Evolutionary conservation across 2,888 invertebrate species (phyloP), one percentile per base, ranked within the genome.

Genomic region (Drosophila emarginata): DNA sequence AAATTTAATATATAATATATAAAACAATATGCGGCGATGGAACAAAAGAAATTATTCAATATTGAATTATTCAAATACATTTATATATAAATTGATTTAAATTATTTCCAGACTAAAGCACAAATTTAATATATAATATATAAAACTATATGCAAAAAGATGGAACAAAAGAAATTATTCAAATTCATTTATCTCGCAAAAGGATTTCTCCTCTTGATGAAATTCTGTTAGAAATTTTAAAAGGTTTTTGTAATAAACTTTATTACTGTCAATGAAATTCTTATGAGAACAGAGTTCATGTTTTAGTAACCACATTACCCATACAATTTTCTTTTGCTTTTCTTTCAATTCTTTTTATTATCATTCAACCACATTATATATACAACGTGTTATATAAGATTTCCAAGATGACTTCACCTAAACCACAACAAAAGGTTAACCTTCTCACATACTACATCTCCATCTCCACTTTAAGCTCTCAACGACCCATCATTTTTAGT

Each of bases 371-470:
- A n/a, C 26, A 50, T 50, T 62, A 32, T 15, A n/a, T 62, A 32
- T 15, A n/a, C 59, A 32, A 39, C 23, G 53, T 51, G 66, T 62
- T 54, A 56, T 64, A 68, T 37, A 61, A 62, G 57, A 77, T 76
- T 76, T 76, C 61, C 63, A 58, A 58, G 64, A 64, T 64, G 51
- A 61, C 57, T 71, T 75, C 57, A 52, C 18, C 15, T 11, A 45
- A 45, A 45, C 56, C 37, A 15, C 32, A 18, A 64, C 18, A 40
- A 59, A 26, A 61, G 58, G 18, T 37, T 51, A 50, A 53, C 37
- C 45, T 15, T 32, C 40, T 65, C 72, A 76, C 76, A 71, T 69
- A 69, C 67, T 61, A 56, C 69, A 56, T 32, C 11, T 11, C 4
- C 32, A 23, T 23, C 5, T 6, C 26, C 26, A 32, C 26, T 12